Evolutionary conservation across 2,113 vertebrate species (phyloP).

Genomic region (Bubo bubo): DNA sequence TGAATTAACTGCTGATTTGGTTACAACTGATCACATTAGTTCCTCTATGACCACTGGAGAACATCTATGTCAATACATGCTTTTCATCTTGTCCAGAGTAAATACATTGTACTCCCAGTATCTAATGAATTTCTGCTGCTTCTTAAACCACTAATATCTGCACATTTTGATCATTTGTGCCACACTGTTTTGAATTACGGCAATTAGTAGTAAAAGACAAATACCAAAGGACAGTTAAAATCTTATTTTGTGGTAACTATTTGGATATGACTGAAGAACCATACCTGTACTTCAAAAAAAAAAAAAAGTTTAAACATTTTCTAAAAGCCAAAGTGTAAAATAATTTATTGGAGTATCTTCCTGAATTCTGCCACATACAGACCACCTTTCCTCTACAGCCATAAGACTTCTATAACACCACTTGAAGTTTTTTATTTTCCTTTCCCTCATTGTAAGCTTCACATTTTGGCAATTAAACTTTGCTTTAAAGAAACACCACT

Average conservation of each 20-base stretch:
- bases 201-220: neutral
- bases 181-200: neutral
- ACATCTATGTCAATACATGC: neutral
- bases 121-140: neutral
- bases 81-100: neutral
- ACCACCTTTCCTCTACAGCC: neutral
- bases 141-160: neutral
- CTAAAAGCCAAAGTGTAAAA: neutral
- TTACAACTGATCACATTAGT: neutral
- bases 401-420: neutral
- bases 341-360: neutral
- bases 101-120: neutral
- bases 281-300: neutral
- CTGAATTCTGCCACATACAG: neutral
- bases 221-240: neutral
- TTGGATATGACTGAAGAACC: neutral
- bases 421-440: neutral
- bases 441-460: neutral
- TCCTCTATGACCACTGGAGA: neutral
- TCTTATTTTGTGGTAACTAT: neutral
- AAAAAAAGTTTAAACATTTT: neutral
- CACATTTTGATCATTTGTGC: neutral
- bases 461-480: neutral
- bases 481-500: neutral
- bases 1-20: neutral